phyloP scores from a whole-genome alignment of 2,113 vertebrate genomes.

The Solea solea region DNA sequence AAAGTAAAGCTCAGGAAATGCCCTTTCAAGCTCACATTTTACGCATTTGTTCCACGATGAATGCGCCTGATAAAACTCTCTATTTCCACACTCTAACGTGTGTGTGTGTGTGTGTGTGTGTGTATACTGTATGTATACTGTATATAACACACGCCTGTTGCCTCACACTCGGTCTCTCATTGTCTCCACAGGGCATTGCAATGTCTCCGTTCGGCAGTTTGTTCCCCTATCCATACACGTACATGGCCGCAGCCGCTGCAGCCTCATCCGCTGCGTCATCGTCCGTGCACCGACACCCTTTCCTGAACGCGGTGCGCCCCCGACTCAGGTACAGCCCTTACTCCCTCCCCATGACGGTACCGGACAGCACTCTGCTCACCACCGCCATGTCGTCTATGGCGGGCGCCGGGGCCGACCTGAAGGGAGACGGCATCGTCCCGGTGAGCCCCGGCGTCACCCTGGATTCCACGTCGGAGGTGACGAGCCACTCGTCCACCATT shows the following conservation, averaged over 20 bases:
- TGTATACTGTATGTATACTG: too few relatives aligned
- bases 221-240: conserved; percentile 96
- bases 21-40: conserved; percentile 4
- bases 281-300: conserved; percentile 92
- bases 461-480: conserved; percentile 94
- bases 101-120: not conserved
- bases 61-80: not conserved
- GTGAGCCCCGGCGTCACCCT: conserved; percentile 86
- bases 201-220: conserved; percentile 96
- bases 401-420: conserved; percentile 77
- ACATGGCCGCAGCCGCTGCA: conserved; percentile 93
- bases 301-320: conserved; percentile 91
- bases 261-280: conserved; percentile 88
- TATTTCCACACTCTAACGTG: not conserved
- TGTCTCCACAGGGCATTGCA: conserved; percentile 87
- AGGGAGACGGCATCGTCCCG: conserved; percentile 78
- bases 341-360: conserved; percentile 88
- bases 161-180: conserved; percentile 22
- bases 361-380: conserved; percentile 90
- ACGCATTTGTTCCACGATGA: conserved; percentile 13
- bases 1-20: conserved; percentile 9
- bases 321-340: conserved; percentile 97
- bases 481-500: conserved; percentile 90
- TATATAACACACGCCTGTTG: not conserved
- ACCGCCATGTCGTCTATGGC: conserved; percentile 85